Percentiles rank a stretch among this genome's conserved stretches.
These are phyloP conservation scores for Tiliacea citrago DNA, from an alignment of 2,888 invertebrate genomes.

Conservation along the genomic window DNA sequence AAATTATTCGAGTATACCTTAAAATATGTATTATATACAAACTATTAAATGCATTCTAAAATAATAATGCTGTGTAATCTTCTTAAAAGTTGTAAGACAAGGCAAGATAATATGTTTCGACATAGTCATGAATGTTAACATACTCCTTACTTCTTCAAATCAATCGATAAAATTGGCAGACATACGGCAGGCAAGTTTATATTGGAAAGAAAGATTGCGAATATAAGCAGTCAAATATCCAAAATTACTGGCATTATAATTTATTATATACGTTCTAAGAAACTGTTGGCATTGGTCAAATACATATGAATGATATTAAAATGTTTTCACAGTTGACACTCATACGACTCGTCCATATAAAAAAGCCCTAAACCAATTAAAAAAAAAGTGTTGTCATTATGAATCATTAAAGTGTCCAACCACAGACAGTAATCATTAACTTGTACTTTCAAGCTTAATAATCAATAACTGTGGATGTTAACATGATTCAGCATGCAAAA, in stretches of 20 bases:
- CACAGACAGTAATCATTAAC: slow-evolving; percentile 8
- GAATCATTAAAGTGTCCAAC: slow-evolving; percentile 19
- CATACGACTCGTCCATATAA: slow-evolving; percentile 31
- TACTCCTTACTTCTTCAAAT: slow-evolving; percentile 16
- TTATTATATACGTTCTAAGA: neutral
- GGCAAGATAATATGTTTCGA: slow-evolving; percentile 77
- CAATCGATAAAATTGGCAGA: slow-evolving; percentile 60
- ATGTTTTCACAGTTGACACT: neutral
- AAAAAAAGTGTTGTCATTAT: slow-evolving; percentile 13
- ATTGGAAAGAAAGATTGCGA: slow-evolving; percentile 25
- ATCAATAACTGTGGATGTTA: neutral
- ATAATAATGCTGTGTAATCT: slow-evolving; percentile 67
- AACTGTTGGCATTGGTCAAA: slow-evolving; percentile 20
- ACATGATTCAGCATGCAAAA: neutral
- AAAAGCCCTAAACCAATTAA: slow-evolving; percentile 16
- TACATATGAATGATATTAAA: neutral
- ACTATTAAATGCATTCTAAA: slow-evolving; percentile 73
- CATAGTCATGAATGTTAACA: slow-evolving; percentile 61
- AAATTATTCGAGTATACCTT: slow-evolving; percentile 61
- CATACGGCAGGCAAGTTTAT: slow-evolving; percentile 61
- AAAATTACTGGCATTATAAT: slow-evolving; percentile 25
- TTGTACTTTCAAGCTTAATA: neutral
- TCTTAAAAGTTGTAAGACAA: slow-evolving; percentile 52
- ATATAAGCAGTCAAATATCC: slow-evolving; percentile 22
- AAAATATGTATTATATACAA: slow-evolving; percentile 69